Conservation (phyloP, 2,888 invertebrate species). For the Metacarcinus magister region DNA sequence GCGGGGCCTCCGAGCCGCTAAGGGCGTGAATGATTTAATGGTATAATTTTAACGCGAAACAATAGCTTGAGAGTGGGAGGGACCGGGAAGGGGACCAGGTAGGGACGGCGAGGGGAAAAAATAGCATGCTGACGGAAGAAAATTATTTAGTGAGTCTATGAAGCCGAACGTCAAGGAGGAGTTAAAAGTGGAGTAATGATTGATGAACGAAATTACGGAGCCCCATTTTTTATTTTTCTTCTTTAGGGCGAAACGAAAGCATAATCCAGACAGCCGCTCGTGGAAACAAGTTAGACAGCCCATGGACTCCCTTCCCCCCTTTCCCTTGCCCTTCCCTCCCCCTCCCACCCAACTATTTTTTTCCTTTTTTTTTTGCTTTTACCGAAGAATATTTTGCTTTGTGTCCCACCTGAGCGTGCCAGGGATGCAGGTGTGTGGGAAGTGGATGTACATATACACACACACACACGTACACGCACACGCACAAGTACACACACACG, state of each 20-base stretch:
- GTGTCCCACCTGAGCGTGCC: background rate
- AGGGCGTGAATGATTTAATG: background rate
- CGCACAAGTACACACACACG: background rate
- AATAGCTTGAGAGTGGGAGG: background rate
- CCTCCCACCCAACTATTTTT: background rate
- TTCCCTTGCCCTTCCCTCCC: background rate
- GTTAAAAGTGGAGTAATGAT: slow-evolving; percentile 6
- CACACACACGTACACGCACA: background rate
- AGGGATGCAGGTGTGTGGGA: background rate
- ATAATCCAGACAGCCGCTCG: background rate
- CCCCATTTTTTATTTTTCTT: no score
- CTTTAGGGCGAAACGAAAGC: background rate
- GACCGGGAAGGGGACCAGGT: background rate
- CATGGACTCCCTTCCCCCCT: background rate
- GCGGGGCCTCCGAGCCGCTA: no score
- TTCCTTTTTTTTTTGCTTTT: background rate
- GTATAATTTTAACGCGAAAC: slow-evolving; percentile 26
- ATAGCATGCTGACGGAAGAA: background rate
- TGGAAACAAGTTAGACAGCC: background rate
- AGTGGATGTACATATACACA: background rate
- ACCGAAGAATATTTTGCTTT: background rate
- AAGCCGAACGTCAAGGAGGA: slow-evolving; percentile 31
- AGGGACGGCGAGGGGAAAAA: background rate
- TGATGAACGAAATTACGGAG: background rate
- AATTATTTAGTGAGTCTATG: background rate